Conservation (phyloP, 2,888 invertebrate genomes). For the Hipparchia semele region DNA sequence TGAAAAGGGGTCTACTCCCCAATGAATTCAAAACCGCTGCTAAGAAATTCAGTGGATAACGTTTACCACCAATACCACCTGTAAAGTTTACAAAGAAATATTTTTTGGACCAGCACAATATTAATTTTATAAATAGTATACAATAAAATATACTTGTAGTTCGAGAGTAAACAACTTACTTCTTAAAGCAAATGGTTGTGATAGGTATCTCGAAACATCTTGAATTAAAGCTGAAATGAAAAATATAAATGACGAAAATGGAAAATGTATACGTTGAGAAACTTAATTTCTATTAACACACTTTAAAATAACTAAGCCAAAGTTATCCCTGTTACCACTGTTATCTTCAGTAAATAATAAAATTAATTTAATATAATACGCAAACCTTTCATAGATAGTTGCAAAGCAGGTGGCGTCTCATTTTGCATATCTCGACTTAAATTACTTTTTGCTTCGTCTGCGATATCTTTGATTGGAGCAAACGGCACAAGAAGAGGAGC, state of each 20-base stretch:
- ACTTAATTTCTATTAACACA: no score
- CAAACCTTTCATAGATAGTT: slow-evolving; percentile 58
- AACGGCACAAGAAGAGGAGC: slow-evolving; percentile 57
- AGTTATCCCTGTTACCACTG: no score
- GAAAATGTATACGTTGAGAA: no score
- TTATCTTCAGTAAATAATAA: no score
- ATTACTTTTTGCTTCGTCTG: slow-evolving; percentile 57
- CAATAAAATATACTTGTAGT: no score
- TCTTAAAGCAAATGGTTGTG: slow-evolving; percentile 60
- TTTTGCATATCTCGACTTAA: slow-evolving; percentile 52
- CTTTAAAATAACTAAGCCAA: not conserved
- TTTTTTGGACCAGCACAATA: not conserved
- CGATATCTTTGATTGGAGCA: slow-evolving; percentile 63
- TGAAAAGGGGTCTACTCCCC: slow-evolving; percentile 55
- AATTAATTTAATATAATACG: no score
- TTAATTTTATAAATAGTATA: no score
- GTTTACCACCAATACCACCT: slow-evolving; percentile 64
- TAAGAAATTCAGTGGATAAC: slow-evolving; percentile 58
- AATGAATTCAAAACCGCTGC: slow-evolving; percentile 55
- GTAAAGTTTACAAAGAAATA: slow-evolving; percentile 14
- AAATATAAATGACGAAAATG: not conserved
- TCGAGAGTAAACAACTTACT: slow-evolving; percentile 52
- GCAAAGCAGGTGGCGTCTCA: slow-evolving; percentile 51
- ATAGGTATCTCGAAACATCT: slow-evolving; percentile 59
- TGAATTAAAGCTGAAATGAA: slow-evolving; percentile 54